These are phyloP conservation scores for Passer montanus DNA, from an alignment of 2,113 vertebrate genomes.

Conservation along the genomic window DNA sequence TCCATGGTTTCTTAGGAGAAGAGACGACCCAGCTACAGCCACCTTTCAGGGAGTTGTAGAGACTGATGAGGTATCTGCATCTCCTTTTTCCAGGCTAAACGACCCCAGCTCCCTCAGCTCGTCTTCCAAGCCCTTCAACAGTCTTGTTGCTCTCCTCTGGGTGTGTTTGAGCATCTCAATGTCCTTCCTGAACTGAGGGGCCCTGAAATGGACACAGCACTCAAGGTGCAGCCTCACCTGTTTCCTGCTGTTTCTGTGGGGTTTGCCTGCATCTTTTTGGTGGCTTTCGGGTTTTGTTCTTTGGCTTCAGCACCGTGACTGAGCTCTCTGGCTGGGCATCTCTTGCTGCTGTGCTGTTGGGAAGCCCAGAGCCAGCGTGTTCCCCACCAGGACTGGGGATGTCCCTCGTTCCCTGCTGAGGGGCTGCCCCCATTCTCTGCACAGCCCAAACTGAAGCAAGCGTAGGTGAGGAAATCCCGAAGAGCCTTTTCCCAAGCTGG, in stretches of 20 bases:
- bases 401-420: not conserved
- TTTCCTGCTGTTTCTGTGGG: not conserved
- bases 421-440: not conserved
- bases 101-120: not conserved
- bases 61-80: too few species aligned
- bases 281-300: too few species aligned
- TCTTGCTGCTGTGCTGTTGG: too few species aligned
- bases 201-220: not conserved
- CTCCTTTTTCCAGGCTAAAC: too few species aligned
- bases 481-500: not conserved
- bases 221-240: not conserved
- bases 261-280: not conserved
- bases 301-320: not conserved
- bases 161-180: not conserved
- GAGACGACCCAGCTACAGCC: not conserved
- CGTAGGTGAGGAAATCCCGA: rapidly evolving
- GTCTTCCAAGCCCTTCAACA: not conserved
- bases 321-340: not conserved
- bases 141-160: not conserved
- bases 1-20: not conserved
- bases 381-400: rapidly evolving
- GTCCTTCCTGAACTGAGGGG: not conserved
- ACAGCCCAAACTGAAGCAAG: not conserved
- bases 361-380: not conserved
- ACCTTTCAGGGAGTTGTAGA: not conserved